Percentiles rank a stretch among this genome's conserved stretches.
Evolutionary conservation across 2,797 vertebrate species (phyloP).

Genomic region (Eulemur coronatus): DNA sequence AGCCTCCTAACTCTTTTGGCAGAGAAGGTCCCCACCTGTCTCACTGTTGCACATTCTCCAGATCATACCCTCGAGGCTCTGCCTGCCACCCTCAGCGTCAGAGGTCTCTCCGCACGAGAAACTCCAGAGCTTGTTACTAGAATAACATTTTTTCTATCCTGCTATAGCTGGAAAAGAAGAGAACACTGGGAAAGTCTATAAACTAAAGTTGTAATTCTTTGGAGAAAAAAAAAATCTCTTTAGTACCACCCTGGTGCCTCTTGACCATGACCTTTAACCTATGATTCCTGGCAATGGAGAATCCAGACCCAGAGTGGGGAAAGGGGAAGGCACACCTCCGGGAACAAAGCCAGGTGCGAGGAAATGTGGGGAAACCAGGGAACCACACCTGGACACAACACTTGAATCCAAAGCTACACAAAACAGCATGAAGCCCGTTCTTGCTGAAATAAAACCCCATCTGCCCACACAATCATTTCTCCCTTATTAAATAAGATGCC

Average conservation of each 20-base stretch:
- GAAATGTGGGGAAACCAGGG: not conserved
- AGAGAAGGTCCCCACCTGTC: not conserved
- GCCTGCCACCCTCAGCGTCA: not conserved
- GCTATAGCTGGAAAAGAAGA: not conserved
- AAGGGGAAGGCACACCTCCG: not conserved
- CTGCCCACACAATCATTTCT: not conserved
- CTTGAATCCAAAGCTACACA: not conserved
- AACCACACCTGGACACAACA: not conserved
- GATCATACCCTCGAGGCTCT: not conserved
- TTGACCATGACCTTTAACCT: not conserved
- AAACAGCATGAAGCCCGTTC: not conserved
- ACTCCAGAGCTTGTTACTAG: not conserved
- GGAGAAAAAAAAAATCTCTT: not conserved
- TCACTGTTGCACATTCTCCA: not conserved
- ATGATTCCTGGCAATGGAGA: not conserved
- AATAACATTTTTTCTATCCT: not conserved
- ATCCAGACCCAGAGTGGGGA: not conserved
- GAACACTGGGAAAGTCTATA: not conserved
- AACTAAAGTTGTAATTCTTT: not conserved
- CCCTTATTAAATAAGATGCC: conserved; percentile 16
- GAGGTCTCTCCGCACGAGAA: no score
- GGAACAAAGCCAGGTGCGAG: accelerated
- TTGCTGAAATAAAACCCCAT: conserved; percentile 20
- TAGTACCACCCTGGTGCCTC: not conserved
- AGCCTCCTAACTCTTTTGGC: not conserved